phyloP scores from a whole-genome alignment of 1,140 invertebrate genomes.

The Portunus trituberculatus region DNA sequence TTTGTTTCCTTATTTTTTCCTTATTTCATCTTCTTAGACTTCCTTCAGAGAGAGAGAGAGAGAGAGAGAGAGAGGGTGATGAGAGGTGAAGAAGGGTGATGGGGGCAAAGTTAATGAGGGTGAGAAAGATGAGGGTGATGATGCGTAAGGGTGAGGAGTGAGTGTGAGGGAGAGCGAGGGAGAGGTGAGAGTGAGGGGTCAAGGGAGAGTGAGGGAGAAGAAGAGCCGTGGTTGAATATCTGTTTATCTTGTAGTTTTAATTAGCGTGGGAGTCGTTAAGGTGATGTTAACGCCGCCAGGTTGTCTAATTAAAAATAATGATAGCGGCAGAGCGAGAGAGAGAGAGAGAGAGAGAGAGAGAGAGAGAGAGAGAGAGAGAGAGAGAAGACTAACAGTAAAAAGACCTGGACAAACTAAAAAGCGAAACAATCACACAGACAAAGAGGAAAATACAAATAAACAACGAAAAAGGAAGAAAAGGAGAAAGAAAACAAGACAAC shows the following conservation, averaged over 20 bases:
- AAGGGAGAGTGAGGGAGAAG: neutral
- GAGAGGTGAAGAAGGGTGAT: neutral
- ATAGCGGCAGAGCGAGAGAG: neutral
- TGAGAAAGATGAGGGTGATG: neutral
- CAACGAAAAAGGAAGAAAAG: neutral
- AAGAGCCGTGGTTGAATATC: neutral
- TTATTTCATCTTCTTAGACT: no score
- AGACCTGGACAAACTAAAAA: neutral
- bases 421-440: neutral
- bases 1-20: no score
- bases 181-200: neutral
- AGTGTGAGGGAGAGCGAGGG: slow-evolving; percentile 1
- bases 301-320: slow-evolving; percentile 24
- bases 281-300: neutral
- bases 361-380: slow-evolving; percentile 2
- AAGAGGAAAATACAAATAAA: neutral
- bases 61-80: no score
- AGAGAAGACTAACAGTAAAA: neutral
- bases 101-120: neutral
- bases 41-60: no score
- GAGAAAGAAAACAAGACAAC: neutral
- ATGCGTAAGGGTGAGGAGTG: neutral
- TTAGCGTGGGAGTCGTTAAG: slow-evolving; percentile 20
- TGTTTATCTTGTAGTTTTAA: slow-evolving; percentile 1
- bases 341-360: slow-evolving; percentile 18